Evolutionary conservation across 1,140 invertebrate species (phyloP), one percentile per base, ranked within the genome.

Genomic region (Saxidomus purpurata): DNA sequence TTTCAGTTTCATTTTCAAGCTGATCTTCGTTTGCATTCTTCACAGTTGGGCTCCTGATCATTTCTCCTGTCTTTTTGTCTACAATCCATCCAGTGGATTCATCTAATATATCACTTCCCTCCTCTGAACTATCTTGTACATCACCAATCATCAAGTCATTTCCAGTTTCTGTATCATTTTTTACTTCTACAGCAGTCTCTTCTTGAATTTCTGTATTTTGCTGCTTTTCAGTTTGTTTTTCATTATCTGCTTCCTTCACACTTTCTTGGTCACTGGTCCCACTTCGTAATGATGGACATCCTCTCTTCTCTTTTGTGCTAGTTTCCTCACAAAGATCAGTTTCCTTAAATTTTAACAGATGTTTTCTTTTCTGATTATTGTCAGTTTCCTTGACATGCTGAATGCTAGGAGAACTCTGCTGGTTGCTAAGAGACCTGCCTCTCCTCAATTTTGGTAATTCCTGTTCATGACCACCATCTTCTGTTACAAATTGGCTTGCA

Each of bases 11-110:
- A 19, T 40, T 67, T 31, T 67, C 61, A 31, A 11, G 6, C 31
- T 31, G 31, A 67, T 31, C 4, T 67, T 36, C 61, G 17, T 28
- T 11, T 22, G 17, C n/a, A 1, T 67, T 67, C 17, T 19, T 36
- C n/a, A 31, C 11, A 17, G 80, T 82, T 67, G 80, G 80, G 31
- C 80, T 82, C 28, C 84, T 59, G 9, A 84, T 9, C 1, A 25
- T 63, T 25, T 59, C 15, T 19, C 84, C 84, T 52, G 81, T 69
- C 63, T 52, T 59, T 31, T 76, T 55, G 43, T 87, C 71, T n/a
- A 87, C 38, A 43, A 87, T 59, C 63, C 34, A 87, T 2, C 84
- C 84, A 38, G 47, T 76, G 13, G 17, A 25, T 15, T 43, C 47
- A 52, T 87, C 84, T n/a, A 87, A 59, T 22, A 77, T 59, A 76